Evolutionary conservation across 1,140 invertebrate genomes (phyloP).

Genomic region (Eufriesea mexicana): DNA sequence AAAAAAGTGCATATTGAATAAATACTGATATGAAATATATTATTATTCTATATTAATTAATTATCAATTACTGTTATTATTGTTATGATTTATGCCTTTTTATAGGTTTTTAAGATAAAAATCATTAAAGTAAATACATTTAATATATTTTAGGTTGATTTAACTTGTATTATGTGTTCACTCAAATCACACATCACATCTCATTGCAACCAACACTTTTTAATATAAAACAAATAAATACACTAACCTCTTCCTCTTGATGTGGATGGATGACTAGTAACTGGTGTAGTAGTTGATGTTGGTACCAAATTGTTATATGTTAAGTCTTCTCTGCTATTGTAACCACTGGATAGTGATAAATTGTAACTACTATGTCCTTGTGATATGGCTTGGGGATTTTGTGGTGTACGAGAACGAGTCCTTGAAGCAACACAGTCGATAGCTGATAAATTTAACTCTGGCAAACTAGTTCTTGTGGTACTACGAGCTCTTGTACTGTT

Average conservation of each 20-base stretch:
- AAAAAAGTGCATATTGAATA: background rate
- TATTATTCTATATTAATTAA: background rate
- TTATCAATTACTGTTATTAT: slow-evolving; percentile 23
- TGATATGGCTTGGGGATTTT: slow-evolving; percentile 72
- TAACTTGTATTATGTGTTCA: slow-evolving; percentile 44
- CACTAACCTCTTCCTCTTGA: slow-evolving; percentile 80
- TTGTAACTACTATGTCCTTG: slow-evolving; percentile 69
- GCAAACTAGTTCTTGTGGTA: slow-evolving; percentile 63
- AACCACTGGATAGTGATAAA: slow-evolving; percentile 66
- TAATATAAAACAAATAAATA: slow-evolving; percentile 28
- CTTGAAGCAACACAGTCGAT: slow-evolving; percentile 80
- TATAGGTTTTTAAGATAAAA: background rate
- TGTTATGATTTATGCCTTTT: slow-evolving; percentile 10
- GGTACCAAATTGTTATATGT: slow-evolving; percentile 70
- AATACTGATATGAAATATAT: background rate
- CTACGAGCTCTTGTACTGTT: slow-evolving; percentile 72
- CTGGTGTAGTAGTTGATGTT: slow-evolving; percentile 64
- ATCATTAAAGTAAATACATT: slow-evolving; percentile 30
- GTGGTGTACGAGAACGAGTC: slow-evolving; percentile 79
- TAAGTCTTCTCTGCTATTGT: slow-evolving; percentile 70
- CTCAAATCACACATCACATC: slow-evolving; percentile 63
- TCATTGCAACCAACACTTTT: slow-evolving; percentile 53
- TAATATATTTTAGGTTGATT: slow-evolving; percentile 26
- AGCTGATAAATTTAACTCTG: slow-evolving; percentile 74
- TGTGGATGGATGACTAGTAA: slow-evolving; percentile 79